These are phyloP conservation scores for Drosophila dives DNA, from an alignment of 2,888 invertebrate species.

Conservation along the genomic window DNA sequence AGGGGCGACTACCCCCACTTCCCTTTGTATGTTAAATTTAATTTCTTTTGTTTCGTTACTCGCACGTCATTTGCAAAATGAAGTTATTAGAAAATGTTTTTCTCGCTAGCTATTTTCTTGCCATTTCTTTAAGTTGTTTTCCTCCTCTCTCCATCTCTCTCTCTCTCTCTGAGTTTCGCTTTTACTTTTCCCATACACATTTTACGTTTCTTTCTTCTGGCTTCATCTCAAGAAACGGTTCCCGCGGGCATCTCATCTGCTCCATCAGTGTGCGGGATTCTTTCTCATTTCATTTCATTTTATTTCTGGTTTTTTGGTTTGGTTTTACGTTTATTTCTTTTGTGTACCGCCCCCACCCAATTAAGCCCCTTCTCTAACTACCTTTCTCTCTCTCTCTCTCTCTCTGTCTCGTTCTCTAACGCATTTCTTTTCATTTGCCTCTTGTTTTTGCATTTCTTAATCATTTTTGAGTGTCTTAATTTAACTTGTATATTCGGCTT, in stretches of 20 bases:
- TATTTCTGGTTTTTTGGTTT: slow-evolving; percentile 16
- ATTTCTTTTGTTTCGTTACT: slow-evolving; percentile 82
- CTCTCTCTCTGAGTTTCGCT: slow-evolving; percentile 32
- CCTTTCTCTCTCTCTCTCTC: background rate
- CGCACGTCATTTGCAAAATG: slow-evolving; percentile 83
- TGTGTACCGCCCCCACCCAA: slow-evolving; percentile 15
- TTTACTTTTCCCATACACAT: slow-evolving; percentile 22
- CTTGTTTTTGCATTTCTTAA: slow-evolving; percentile 67
- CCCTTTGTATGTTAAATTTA: slow-evolving; percentile 76
- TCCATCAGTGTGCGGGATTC: slow-evolving; percentile 55
- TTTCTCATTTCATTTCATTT: slow-evolving; percentile 49
- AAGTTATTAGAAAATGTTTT: slow-evolving; percentile 81
- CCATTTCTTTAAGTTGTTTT: slow-evolving; percentile 21
- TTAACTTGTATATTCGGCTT: slow-evolving; percentile 65
- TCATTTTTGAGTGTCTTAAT: slow-evolving; percentile 79
- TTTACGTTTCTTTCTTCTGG: slow-evolving; percentile 35
- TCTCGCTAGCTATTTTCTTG: slow-evolving; percentile 36
- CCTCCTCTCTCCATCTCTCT: background rate
- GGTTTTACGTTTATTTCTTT: slow-evolving; percentile 47
- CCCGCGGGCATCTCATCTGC: slow-evolving; percentile 80
- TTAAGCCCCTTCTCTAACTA: background rate
- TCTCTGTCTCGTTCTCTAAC: background rate
- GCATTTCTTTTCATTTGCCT: slow-evolving; percentile 47
- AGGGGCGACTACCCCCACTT: background rate
- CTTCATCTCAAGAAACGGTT: slow-evolving; percentile 65